Evolutionary conservation across 2,113 vertebrate species (phyloP).

Genomic region (Mandrillus leucophaeus): DNA sequence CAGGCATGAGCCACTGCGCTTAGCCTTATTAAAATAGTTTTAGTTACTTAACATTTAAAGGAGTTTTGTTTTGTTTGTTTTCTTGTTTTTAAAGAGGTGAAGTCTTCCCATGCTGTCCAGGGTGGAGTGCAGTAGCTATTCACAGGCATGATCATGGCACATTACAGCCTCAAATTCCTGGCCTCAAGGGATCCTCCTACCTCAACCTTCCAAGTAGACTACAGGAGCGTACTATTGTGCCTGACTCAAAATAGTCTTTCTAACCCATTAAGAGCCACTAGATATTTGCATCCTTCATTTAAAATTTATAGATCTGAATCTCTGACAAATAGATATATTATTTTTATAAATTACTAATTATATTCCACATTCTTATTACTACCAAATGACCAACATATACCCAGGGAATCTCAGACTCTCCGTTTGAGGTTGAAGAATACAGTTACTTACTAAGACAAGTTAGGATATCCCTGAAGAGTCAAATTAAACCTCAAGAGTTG

Average conservation of each 20-base stretch:
- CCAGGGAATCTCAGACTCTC: background rate
- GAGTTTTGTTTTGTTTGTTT: background rate
- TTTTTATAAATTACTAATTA: background rate
- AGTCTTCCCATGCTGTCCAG: background rate
- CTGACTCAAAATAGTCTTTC: background rate
- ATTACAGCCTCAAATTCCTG: background rate
- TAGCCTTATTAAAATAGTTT: background rate
- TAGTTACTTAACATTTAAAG: background rate
- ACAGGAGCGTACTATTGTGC: background rate
- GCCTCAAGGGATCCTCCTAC: background rate
- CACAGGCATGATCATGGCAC: background rate
- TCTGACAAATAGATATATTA: background rate
- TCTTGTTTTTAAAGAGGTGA: background rate
- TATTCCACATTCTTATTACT: background rate
- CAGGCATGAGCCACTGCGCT: no score
- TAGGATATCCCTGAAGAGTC: slow-evolving; percentile 37
- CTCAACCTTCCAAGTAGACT: background rate
- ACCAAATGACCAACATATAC: background rate
- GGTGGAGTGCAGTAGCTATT: background rate
- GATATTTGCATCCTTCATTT: background rate
- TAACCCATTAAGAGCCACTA: background rate
- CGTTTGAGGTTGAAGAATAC: background rate
- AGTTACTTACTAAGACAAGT: background rate
- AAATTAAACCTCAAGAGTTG: slow-evolving; percentile 52
- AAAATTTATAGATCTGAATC: background rate